phyloP scores from a whole-genome alignment of 1,140 invertebrate genomes.

The Pissodes strobi region DNA sequence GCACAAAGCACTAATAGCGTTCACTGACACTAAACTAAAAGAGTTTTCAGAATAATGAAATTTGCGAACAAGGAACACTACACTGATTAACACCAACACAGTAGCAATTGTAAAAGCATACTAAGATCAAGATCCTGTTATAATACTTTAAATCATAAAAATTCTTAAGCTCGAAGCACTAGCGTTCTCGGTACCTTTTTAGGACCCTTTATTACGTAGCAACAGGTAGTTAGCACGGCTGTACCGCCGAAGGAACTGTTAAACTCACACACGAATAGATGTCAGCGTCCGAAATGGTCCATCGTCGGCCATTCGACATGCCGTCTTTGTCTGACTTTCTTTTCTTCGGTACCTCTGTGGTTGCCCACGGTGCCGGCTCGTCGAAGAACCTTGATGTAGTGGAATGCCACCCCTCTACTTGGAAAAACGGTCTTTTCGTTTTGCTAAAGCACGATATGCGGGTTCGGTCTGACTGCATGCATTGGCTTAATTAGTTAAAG shows the following conservation, averaged over 20 bases:
- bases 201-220: neutral
- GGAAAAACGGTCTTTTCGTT: conserved; percentile 1
- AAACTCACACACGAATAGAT: conserved; percentile 4
- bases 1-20: too few relatives aligned
- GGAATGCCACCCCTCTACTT: conserved; percentile 4
- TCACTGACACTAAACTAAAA: too few relatives aligned
- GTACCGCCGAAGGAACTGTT: conserved; percentile 1
- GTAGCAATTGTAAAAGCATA: too few relatives aligned
- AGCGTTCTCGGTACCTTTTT: neutral
- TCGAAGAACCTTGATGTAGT: neutral
- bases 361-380: conserved; percentile 2
- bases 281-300: conserved; percentile 1
- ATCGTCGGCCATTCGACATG: neutral
- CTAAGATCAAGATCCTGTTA: too few relatives aligned
- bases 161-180: neutral
- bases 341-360: neutral
- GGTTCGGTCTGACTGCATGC: neutral
- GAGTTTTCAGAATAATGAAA: too few relatives aligned
- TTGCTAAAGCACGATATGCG: neutral
- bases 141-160: too few relatives aligned
- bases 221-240: neutral
- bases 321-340: conserved; percentile 4
- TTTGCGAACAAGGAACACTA: too few relatives aligned
- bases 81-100: too few relatives aligned
- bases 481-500: neutral